These are phyloP conservation scores for Tautogolabrus adspersus DNA, from an alignment of 2,113 vertebrate genomes.

Conservation along the genomic window DNA sequence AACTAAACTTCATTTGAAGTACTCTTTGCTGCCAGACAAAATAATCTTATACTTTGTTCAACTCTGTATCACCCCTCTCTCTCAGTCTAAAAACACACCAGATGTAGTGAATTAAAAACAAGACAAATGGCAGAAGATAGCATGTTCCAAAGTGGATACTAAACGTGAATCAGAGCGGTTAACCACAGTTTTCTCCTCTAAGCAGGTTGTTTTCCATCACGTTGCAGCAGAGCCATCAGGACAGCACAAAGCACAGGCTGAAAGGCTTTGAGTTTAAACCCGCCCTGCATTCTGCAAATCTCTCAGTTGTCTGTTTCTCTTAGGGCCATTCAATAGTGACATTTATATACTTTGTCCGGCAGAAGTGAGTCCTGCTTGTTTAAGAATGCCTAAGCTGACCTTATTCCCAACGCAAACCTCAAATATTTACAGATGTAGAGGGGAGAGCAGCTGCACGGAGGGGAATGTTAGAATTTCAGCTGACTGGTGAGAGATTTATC, in stretches of 20 bases:
- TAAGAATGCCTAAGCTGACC: conserved; percentile 65
- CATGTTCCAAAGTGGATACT: background rate
- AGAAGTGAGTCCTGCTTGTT: conserved; percentile 60
- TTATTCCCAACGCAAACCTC: conserved; percentile 77
- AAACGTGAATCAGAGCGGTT: background rate
- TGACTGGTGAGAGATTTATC: conserved; percentile 10
- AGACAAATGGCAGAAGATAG: background rate
- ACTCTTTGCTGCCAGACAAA: conserved; percentile 17
- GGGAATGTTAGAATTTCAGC: conserved; percentile 9
- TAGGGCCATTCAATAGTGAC: conserved; percentile 45
- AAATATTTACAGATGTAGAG: conserved; percentile 84
- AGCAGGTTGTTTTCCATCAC: conserved; percentile 44
- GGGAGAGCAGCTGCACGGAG: conserved; percentile 5
- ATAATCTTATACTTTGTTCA: conserved; percentile 10
- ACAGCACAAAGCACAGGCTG: conserved; percentile 50
- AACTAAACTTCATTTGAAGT: conserved; percentile 11
- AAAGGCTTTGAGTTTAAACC: conserved; percentile 50
- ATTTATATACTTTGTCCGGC: conserved; percentile 70
- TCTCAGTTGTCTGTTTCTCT: conserved; percentile 65
- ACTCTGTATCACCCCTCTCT: background rate
- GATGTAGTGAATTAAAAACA: background rate
- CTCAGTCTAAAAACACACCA: background rate
- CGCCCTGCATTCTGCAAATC: conserved; percentile 60
- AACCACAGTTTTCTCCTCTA: background rate
- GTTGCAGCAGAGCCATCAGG: conserved; percentile 32